Evolutionary conservation across 2,888 invertebrate species (phyloP), one percentile per base, ranked within the genome.

Genomic region (Yponomeuta malinellus): DNA sequence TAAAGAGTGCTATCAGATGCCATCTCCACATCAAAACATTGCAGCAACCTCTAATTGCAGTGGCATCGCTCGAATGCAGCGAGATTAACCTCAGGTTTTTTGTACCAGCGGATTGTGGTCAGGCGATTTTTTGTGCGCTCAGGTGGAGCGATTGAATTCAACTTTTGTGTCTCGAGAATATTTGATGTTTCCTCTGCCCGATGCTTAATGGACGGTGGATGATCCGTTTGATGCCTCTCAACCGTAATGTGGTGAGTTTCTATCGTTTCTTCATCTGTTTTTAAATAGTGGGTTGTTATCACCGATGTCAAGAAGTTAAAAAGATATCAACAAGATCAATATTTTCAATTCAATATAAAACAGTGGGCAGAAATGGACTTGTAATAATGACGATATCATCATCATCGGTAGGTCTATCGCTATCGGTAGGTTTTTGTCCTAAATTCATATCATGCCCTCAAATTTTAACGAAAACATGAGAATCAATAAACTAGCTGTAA

Each of bases 71-170:
- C 74, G 75, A 76, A 77, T 75, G 75, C 67, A 64, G 73, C 73
- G 15, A 43, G 73, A 74, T 71, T 71, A 70, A 65, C 65, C 72
- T 15, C 63, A 68, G 68, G 70, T 75, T 76, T 76, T 76, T 76
- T 76, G 64, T 68, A 70, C 71, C 71, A 71, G 69, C 29, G 72
- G 72, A 70, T 74, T 78, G 78, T 74, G 78, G 80, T 78, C 72
- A 72, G 72, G 69, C 52, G 74, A 72, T 76, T 83, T 83, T 83
- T 83, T 83, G 75, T 77, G 71, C 66, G 72, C 73, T 78, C 84
- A 80, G 81, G 78, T 83, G 83, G 74, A 78, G 73, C 80, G 81
- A 81, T 82, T 81, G 79, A 78, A 78, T 78, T 77, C 75, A 72
- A 76, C 76, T 79, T 76, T 63, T 70, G 63, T 63, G 63, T 6